Base-by-base conservation (phyloP, 2,113 vertebrate species). In the Equus quagga region DNA sequence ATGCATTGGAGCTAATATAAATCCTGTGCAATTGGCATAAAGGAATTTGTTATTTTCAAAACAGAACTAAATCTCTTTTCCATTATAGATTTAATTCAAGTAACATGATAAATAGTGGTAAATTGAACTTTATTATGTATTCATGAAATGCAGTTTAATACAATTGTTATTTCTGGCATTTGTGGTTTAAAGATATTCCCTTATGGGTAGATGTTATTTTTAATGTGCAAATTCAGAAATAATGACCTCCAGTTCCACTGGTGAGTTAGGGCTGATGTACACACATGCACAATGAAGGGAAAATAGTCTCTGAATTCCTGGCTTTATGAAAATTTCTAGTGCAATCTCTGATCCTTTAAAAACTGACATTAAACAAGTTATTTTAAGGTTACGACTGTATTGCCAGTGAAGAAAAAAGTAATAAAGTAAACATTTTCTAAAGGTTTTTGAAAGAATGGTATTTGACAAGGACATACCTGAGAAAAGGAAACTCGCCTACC, bases 111-210 rank as follows among this genome's bases (percentile, higher is more conserved):
- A 98, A 98, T 98, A 98, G 97, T 86, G 89, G 98, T 98, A 98
- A 99, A 98, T 97, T 98, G 98, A 98, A 98, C 97, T 98, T 98
- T 98, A 98, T 98, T 98, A 98, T 94, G 94, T 97, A 98, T 98
- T 98, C 98, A 98, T 98, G 98, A 98, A 97, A 98, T 96, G 96
- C 98, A 94, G 83, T 94, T 98, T 98, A 97, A 98, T 95, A 98
- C 98, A 98, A 98, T 98, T 98, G 98, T 98, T 98, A 97, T 98
- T 98, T 96, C 98, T 98, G 98, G 84, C n/a, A 62, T 98, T 98
- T 97, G 98, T 98, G 98, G 97, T 98, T 98, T 98, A 97, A 97
- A 97, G 97, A 97, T 93, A 98, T 97, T 96, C 97, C 97, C 95
- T 97, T 96, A 96, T 98, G 98, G 90, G 80, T 93, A 65, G 0